Percentiles rank a stretch among this genome's conserved stretches.
Evolutionary conservation across 23 tunicate genomes (phyloP).

Genomic region (Clavelina lepadiformis): DNA sequence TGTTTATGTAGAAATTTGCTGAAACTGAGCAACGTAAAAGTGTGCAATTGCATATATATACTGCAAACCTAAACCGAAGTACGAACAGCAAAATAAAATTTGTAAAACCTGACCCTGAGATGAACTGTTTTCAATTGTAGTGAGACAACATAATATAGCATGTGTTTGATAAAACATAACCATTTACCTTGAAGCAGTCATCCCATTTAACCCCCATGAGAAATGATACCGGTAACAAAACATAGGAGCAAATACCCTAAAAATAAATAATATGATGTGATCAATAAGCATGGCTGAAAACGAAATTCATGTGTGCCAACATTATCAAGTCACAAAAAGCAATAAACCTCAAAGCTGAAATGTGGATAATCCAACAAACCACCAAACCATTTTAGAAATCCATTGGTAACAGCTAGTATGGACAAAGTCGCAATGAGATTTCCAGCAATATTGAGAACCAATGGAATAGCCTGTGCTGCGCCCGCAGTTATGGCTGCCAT

Average conservation of each 20-base stretch:
- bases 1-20: too few relatives aligned
- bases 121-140: too few relatives aligned
- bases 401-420: constrained; percentile 54
- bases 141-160: too few relatives aligned
- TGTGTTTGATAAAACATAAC: too few relatives aligned
- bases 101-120: too few relatives aligned
- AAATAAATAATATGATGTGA: too few relatives aligned
- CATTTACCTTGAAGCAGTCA: constrained; percentile 54
- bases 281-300: too few relatives aligned
- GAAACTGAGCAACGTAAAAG: too few relatives aligned
- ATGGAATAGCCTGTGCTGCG: constrained; percentile 49
- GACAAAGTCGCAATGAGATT: constrained; percentile 56
- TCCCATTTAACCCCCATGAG: constrained; percentile 56
- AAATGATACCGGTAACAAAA: constrained; percentile 37
- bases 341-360: constrained; percentile 53
- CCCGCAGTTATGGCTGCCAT: constrained; percentile 65
- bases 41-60: too few relatives aligned
- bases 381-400: constrained; percentile 43
- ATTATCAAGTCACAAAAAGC: too few relatives aligned
- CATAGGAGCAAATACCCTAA: constrained; percentile 51
- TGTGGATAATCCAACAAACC: constrained; percentile 15
- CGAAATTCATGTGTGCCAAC: not conserved
- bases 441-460: constrained; percentile 56
- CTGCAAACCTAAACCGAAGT: too few relatives aligned
- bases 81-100: too few relatives aligned